Evolutionary conservation across 2,113 vertebrate genomes (phyloP), one percentile per base, ranked within the genome.

Genomic region (Syngnathoides biaculeatus): DNA sequence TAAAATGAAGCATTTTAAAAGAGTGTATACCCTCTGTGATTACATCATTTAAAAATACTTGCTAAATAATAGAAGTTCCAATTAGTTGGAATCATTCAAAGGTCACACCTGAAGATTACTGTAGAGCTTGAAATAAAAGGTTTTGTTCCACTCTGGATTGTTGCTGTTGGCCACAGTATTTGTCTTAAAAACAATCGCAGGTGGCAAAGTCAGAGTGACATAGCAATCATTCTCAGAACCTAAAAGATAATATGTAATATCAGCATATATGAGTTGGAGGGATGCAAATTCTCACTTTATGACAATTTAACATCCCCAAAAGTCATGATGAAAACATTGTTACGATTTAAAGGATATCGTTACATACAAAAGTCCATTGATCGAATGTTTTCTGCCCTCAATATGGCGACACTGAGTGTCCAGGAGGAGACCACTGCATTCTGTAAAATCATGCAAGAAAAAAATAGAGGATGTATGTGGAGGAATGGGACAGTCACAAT

Each of bases 111-210:
- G 13, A 3, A 65, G 45, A 26, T 19, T 11, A 20, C 42, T 45
- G 17, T 8, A 8, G 9, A 65, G 47, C 8, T n/a, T 50, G 0
- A 93, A 94, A 45, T 72, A 79, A 79, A 96, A 95, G 48, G 83
- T 92, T 73, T 95, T 92, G 5, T 96, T 93, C 94, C 95, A 96
- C 14, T 92, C 87, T 0, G 95, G 94, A 48, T 89, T 88, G 74
- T 82, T 90, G 66, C 58, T 79, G 81, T 95, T 92, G 58, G 81
- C 55, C 48, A 94, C 84, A 13, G 89, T 92, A 67, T 73, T 89
- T 10, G 94, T 95, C 70, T 87, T 89, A 65, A 86, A 59, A 11
- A 81, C 87, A 65, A 86, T 83, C 0, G 55, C 17, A 5, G 93
- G 93, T 63, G 94, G 94, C 20, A 96, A 79, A 78, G 81, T 91